Evolutionary conservation across 2,113 vertebrate genomes (phyloP).

Genomic region (Zootoca vivipara): DNA sequence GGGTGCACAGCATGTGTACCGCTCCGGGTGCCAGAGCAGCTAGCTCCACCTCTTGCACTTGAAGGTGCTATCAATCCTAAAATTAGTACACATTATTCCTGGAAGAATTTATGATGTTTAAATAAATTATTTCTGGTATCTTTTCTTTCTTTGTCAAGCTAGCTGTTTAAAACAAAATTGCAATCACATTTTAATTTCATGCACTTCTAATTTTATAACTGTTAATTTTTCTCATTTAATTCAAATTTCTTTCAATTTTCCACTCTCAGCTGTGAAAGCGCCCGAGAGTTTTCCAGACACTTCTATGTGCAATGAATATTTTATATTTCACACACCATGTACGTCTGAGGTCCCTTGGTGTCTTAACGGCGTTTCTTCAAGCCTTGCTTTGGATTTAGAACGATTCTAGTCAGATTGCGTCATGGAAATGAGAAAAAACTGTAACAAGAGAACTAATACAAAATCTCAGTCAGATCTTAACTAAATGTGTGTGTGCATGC

Average conservation of each 20-base stretch:
- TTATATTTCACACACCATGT: neutral
- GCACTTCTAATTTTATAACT: constrained; percentile 27
- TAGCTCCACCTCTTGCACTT: too few species aligned
- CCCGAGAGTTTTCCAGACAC: constrained; percentile 8
- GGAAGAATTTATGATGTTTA: constrained; percentile 2
- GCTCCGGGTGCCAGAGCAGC: too few species aligned
- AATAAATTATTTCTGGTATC: constrained; percentile 16
- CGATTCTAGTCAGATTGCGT: neutral
- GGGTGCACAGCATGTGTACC: too few species aligned
- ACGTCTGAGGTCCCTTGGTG: too few species aligned
- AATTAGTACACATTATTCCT: neutral
- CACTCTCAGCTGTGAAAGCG: constrained; percentile 15
- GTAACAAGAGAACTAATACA: neutral
- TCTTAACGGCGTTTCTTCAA: neutral
- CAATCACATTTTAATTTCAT: constrained; percentile 44
- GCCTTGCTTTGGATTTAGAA: neutral
- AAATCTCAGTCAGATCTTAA: neutral
- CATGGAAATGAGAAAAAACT: neutral
- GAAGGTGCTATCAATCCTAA: neutral
- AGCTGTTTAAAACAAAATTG: neutral
- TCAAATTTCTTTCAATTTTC: constrained; percentile 28
- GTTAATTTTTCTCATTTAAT: constrained; percentile 31
- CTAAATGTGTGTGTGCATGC: neutral
- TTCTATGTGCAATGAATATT: constrained; percentile 10
- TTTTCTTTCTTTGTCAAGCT: neutral